Evolutionary conservation across 37 sponge, comb jelly and placozoan genomes (phyloP).

Genomic region (Hexactinellida sp.): DNA sequence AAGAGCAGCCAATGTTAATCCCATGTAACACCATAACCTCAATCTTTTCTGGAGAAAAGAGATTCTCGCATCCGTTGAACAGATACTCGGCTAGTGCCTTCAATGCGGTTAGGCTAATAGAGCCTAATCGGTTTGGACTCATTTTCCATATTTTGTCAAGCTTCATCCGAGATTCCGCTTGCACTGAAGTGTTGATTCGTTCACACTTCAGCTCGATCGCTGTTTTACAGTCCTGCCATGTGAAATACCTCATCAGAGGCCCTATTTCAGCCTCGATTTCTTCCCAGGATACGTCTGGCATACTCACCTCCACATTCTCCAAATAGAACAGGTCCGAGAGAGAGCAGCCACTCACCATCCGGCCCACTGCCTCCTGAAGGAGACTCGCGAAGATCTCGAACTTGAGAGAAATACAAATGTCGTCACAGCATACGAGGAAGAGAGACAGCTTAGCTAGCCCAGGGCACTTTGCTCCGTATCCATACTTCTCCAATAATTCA

Average conservation of each 20-base stretch:
- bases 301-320: neutral
- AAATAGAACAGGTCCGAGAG: neutral
- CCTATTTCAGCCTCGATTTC: neutral
- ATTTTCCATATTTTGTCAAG: neutral
- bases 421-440: constrained; percentile 6
- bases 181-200: neutral
- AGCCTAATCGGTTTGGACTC: neutral
- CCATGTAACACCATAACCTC: neutral
- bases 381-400: neutral
- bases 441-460: neutral
- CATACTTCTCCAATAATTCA: neutral
- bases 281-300: neutral
- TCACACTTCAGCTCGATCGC: neutral
- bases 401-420: neutral
- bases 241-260: neutral
- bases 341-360: neutral
- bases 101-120: neutral
- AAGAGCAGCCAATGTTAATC: neutral
- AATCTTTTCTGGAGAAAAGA: neutral
- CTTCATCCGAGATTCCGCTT: neutral
- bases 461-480: neutral
- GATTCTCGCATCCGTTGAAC: neutral
- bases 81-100: neutral
- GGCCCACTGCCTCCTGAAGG: neutral
- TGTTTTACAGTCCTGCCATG: neutral